phyloP scores from a whole-genome alignment of 2,797 vertebrate genomes.

The Caiman crocodilus region DNA sequence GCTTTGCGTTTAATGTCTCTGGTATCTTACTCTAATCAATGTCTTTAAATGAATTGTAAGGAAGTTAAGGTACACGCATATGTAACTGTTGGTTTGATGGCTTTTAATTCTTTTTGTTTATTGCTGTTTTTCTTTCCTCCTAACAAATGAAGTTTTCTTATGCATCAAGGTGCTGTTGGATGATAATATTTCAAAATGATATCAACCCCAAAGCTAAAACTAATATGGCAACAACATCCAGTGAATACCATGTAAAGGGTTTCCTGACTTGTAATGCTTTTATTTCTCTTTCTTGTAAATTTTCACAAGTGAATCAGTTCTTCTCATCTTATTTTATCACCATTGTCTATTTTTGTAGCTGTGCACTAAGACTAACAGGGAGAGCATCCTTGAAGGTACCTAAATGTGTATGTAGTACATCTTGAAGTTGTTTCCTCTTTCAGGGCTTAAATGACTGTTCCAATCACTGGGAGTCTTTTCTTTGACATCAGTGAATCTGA shows the following conservation, averaged over 20 bases:
- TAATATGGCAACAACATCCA: not conserved
- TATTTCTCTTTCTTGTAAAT: not conserved
- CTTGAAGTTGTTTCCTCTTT: not conserved
- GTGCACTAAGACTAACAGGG: not conserved
- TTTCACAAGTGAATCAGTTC: not conserved
- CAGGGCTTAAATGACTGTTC: not conserved
- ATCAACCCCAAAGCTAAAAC: not conserved
- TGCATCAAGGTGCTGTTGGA: not conserved
- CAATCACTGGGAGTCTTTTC: not conserved
- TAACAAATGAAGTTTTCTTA: not conserved
- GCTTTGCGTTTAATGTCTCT: not conserved
- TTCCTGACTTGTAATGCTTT: not conserved
- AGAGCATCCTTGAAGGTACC: not conserved
- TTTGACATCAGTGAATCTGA: rapidly evolving
- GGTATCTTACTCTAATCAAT: not conserved
- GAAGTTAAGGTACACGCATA: not conserved
- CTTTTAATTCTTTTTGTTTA: not conserved
- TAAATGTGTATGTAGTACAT: not conserved
- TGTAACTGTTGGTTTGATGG: not conserved
- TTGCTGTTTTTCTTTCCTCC: rapidly evolving
- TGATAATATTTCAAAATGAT: not conserved
- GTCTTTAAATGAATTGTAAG: not conserved
- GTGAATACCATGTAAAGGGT: not conserved
- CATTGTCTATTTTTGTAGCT: not conserved
- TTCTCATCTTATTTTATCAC: not conserved